Base-by-base conservation (phyloP, 2,113 vertebrate genomes). In the Pardalotus punctatus region DNA sequence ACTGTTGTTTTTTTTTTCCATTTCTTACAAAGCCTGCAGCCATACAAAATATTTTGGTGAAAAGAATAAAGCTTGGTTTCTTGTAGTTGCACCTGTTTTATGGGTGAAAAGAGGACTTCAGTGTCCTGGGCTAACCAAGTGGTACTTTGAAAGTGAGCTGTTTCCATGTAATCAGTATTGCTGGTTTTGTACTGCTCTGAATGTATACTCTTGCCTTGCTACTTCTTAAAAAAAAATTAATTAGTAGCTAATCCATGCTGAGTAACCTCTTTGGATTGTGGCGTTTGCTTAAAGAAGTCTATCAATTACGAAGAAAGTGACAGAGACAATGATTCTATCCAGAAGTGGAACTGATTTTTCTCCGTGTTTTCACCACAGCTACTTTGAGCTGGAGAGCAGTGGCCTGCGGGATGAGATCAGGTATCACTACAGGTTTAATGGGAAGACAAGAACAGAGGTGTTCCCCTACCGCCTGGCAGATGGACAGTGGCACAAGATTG, bases 371-470 rank as follows among this genome's bases (percentile, higher is more conserved):
- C 13, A 23, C 17, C 73, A 31, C 98, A 99, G 99, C 96, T 99
- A 99, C 96, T 99, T 99, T 97, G 99, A 99, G 96, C 96, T 99
- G 98, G 99, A 99, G 97, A 99, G 99, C 98, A 99, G 99, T 5
- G 99, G 99, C 20, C 97, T 99, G 86, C 97, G 98, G 77, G 99
- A 99, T 89, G 99, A 99, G 97, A 98, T 99, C 67, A 98, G 99
- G 57, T 99, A 99, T 72, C 99, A 99, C 97, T 99, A 99, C 95
- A 98, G 98, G 67, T 99, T 98, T 86, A 96, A 98, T 0, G 99
- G 99, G 77, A 99, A 98, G 96, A 98, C 98, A 3, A 98, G 98
- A 57, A 99, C 98, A 3, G 99, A 99, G 94, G 98, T 98, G n/a
- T 98, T 99, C 94, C 99, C 99, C 0, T 99, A 99, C 78, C 98